Percentiles rank a stretch among this genome's conserved stretches.
Conservation (phyloP, 1,140 invertebrate genomes). For the Drosophila aff. region DNA sequence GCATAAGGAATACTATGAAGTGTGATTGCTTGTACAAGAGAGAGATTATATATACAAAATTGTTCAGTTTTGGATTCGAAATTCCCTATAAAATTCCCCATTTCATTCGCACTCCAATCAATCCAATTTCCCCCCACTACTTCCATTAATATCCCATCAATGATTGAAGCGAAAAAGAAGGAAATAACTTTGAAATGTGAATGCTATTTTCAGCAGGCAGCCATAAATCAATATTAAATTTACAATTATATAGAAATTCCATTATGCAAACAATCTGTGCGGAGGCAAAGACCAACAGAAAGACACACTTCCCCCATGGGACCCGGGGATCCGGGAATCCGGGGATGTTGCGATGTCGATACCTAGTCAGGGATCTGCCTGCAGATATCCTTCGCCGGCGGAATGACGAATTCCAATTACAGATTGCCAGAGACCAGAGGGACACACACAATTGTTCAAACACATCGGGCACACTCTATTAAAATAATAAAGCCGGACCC, state of each 20-base stretch:
- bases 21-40: background rate
- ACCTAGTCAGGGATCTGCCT: conserved; percentile 12
- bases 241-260: conserved; percentile 41
- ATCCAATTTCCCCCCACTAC: background rate
- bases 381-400: conserved; percentile 15
- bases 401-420: conserved; percentile 51
- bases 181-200: conserved; percentile 10
- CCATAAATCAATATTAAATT: conserved; percentile 46
- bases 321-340: background rate
- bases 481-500: conserved; percentile 52
- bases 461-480: conserved; percentile 47
- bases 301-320: conserved; percentile 29
- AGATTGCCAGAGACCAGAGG: background rate
- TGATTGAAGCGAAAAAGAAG: conserved; percentile 4
- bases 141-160: background rate
- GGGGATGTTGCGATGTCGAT: background rate
- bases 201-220: conserved; percentile 17
- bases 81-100: background rate
- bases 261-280: conserved; percentile 35
- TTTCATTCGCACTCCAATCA: conserved; percentile 2
- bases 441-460: conserved; percentile 42
- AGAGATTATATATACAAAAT: background rate
- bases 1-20: background rate
- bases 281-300: conserved; percentile 23
- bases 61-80: background rate